Conservation (phyloP, 2,797 vertebrate species). For the Ispidina lecontei region DNA sequence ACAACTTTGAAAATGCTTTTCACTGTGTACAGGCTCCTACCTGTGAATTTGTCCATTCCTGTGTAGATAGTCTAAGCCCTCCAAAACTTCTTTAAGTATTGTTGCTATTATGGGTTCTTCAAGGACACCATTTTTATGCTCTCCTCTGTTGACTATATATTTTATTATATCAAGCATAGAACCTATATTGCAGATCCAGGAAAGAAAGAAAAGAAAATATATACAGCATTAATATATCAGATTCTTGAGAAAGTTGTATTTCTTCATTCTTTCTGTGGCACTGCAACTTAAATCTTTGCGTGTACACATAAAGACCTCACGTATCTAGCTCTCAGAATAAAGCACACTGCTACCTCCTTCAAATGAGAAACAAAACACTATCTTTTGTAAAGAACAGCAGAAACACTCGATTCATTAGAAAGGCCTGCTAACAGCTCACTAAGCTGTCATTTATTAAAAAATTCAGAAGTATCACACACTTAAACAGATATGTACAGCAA, state of each 20-base stretch:
- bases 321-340: background rate
- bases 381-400: background rate
- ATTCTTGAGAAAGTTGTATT: background rate
- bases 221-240: background rate
- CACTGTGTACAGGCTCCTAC: conserved; percentile 69
- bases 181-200: conserved; percentile 77
- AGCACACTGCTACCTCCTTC: background rate
- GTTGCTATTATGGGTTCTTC: conserved; percentile 97
- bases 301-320: background rate
- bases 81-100: conserved; percentile 97
- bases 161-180: conserved; percentile 99
- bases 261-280: background rate
- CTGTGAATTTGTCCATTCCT: conserved; percentile 98
- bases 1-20: background rate
- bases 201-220: background rate
- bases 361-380: background rate
- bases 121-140: conserved; percentile 90
- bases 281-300: background rate
- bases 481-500: background rate
- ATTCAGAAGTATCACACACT: background rate
- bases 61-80: conserved; percentile 97
- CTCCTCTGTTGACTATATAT: conserved; percentile 90
- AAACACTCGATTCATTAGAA: background rate
- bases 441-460: background rate
- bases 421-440: background rate